phyloP scores from a whole-genome alignment of 2,888 invertebrate genomes.

The Philonicus albiceps region DNA sequence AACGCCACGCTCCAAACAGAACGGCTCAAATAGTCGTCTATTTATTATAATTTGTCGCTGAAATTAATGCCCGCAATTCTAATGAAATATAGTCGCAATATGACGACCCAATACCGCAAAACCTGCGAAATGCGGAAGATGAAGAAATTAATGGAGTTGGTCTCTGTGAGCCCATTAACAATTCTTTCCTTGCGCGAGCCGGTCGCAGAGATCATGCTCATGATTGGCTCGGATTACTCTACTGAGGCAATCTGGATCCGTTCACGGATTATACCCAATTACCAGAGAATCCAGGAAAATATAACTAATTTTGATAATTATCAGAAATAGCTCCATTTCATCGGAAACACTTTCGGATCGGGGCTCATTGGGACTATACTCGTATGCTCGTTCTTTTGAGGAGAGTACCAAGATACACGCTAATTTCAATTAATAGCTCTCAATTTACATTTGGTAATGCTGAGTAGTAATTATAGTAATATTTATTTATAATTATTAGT shows the following conservation, averaged over 20 bases:
- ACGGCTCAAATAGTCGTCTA: neutral
- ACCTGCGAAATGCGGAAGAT: conserved; percentile 10
- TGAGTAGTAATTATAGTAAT: too few species aligned
- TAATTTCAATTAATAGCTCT: too few species aligned
- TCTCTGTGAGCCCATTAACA: neutral
- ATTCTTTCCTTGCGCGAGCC: neutral
- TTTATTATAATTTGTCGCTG: conserved; percentile 29
- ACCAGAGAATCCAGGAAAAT: neutral
- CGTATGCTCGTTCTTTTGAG: too few species aligned
- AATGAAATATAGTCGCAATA: conserved; percentile 20
- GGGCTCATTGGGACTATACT: neutral
- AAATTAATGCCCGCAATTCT: conserved; percentile 26
- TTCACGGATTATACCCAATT: neutral
- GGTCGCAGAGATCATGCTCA: neutral
- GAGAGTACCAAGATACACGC: too few species aligned
- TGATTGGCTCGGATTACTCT: neutral
- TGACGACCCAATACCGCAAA: neutral
- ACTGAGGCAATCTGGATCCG: neutral
- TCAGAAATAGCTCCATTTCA: neutral
- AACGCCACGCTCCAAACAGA: neutral
- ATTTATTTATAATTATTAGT: too few species aligned
- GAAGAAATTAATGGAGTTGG: neutral
- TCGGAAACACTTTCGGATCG: neutral
- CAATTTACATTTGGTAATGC: too few species aligned
- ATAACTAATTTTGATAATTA: neutral